Base-by-base conservation (phyloP, 2,888 invertebrate genomes). In the Polymixis flavicincta region DNA sequence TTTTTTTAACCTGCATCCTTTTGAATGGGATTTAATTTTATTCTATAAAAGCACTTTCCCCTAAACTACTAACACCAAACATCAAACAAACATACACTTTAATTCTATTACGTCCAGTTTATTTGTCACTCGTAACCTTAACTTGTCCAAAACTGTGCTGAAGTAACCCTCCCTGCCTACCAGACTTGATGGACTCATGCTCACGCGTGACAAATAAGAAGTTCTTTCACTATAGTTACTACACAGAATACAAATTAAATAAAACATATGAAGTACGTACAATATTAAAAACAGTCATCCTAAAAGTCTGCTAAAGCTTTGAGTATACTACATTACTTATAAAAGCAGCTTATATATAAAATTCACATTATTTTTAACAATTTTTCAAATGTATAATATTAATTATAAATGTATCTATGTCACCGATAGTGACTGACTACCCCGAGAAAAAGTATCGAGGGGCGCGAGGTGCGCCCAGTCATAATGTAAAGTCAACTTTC, bases 51-150 rank as follows among this genome's bases (percentile, higher is more conserved):
- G 95, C 95, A 95, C 95, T 96, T 95, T 90, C 90, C 89, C 88
- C 95, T 96, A 95, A 90, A 85, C 92, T 94, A 94, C 95, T 89
- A 92, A 96, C 96, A 96, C 88, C 95, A 94, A 96, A 96, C 96
- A 95, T 94, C 93, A 95, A 96, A 95, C 92, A 92, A 96, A 95
- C 91, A 89, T 89, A 88, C 78, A 89, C 79, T 80, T 83, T 82
- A 81, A 65, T 59, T 67, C 60, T 83, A 75, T 55, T 57, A 57
- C 37, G 22, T 48, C 67, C 60, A 50, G 17, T 71, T 70, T 64
- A 77, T 73, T 68, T 80, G 76, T 76, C 76, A 64, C 66, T 45
- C 64, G 78, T 68, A 67, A 28, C 42, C 25, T 50, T 28, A 8
- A 59, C 60, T 54, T 14, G 13, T n/a, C 37, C 22, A 25, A 37